phyloP scores from a whole-genome alignment of 2,797 vertebrate genomes.

The Phataginus tricuspis region DNA sequence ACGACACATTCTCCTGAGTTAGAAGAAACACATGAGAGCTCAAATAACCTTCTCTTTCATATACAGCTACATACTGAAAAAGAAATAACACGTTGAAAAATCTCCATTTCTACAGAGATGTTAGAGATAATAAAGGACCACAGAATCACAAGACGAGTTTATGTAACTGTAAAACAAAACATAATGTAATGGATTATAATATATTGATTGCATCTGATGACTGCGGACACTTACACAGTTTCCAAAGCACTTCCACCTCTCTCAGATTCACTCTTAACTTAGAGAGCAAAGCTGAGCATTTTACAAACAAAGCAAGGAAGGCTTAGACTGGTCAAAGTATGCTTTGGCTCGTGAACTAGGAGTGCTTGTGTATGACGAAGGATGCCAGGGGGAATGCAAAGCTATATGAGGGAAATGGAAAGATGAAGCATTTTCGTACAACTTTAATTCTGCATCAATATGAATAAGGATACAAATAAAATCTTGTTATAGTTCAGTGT shows the following conservation, averaged over 20 bases:
- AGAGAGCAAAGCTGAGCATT: background rate
- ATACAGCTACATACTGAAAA: background rate
- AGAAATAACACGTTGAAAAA: background rate
- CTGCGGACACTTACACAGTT: background rate
- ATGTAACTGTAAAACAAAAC: background rate
- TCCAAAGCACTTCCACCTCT: background rate
- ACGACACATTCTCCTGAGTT: background rate
- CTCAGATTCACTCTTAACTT: background rate
- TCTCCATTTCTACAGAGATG: background rate
- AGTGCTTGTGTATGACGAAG: background rate
- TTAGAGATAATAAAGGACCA: background rate
- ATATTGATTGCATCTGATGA: background rate
- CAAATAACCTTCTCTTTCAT: background rate
- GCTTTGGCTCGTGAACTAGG: background rate
- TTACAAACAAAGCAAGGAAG: background rate
- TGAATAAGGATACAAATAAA: background rate
- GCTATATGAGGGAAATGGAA: background rate
- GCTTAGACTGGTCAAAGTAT: background rate
- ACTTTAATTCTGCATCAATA: background rate
- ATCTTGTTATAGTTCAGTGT: background rate
- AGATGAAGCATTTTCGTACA: background rate
- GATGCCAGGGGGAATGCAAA: background rate
- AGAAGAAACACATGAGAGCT: background rate
- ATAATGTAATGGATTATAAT: background rate
- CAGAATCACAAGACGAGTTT: background rate